Percentiles rank a stretch among this genome's conserved stretches.
phyloP scores from a whole-genome alignment of 2,888 invertebrate genomes.

The Ormyrus pomaceus region DNA sequence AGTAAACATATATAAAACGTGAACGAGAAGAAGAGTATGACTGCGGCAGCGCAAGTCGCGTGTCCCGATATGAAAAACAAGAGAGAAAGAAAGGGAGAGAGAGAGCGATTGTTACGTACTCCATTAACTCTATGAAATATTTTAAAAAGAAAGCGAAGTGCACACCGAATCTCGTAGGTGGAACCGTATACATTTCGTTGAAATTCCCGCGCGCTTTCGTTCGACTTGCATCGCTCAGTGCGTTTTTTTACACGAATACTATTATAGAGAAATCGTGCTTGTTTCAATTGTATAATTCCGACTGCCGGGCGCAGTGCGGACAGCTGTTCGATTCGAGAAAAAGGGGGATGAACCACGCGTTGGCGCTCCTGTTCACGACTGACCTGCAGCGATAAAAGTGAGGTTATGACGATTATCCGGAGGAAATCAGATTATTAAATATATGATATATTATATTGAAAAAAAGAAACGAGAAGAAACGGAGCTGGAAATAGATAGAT shows the following conservation, averaged over 20 bases:
- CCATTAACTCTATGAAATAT: constrained; percentile 71
- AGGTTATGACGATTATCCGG: no score
- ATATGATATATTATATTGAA: no score
- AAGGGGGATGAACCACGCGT: not conserved
- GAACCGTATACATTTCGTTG: constrained; percentile 14
- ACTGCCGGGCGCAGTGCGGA: constrained; percentile 48
- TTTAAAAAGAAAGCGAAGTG: constrained; percentile 67
- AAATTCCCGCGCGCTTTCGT: not conserved
- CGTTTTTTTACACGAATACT: no score
- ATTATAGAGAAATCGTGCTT: not conserved
- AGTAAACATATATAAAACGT: not conserved
- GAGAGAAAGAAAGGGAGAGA: constrained; percentile 1
- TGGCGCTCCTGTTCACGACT: no score
- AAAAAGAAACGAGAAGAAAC: no score
- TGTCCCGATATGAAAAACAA: constrained; percentile 64
- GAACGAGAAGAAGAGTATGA: constrained; percentile 8
- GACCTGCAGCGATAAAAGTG: no score
- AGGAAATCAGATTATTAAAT: no score
- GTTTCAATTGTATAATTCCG: constrained; percentile 30
- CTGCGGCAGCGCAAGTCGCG: constrained; percentile 61
- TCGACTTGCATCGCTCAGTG: no score
- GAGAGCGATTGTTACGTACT: constrained; percentile 69
- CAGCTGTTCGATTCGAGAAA: not conserved
- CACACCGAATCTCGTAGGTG: not conserved
- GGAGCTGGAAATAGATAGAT: no score